Conservation (phyloP, 2,113 vertebrate genomes). For the Thinocorus orbignyianus region DNA sequence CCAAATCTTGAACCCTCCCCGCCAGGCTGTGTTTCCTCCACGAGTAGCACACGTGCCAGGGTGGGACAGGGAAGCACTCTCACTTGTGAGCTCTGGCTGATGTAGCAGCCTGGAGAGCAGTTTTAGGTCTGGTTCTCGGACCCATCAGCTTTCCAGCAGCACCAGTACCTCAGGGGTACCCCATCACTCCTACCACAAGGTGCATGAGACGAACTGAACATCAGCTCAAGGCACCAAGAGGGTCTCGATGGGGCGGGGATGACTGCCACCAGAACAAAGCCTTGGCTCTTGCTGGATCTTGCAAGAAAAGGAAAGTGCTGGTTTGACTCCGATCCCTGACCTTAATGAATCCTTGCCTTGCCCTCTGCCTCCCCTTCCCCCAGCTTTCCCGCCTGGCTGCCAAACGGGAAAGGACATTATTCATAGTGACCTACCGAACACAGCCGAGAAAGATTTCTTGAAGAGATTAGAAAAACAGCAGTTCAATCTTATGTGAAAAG, state of each 20-base stretch:
- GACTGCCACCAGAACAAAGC: background rate
- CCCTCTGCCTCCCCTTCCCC: background rate
- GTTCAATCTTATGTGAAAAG: background rate
- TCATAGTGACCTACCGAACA: background rate
- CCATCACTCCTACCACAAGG: background rate
- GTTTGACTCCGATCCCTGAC: background rate
- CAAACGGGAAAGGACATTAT: conserved; percentile 11
- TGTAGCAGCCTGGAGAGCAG: background rate
- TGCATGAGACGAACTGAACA: background rate
- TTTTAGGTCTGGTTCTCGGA: background rate
- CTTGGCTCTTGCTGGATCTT: background rate
- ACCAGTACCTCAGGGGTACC: background rate
- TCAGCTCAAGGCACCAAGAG: background rate
- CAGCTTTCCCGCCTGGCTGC: background rate
- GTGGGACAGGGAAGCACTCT: background rate
- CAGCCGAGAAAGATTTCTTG: background rate
- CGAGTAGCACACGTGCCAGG: fast-evolving
- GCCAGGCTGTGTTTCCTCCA: fast-evolving
- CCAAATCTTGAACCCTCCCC: background rate
- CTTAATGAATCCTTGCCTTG: background rate
- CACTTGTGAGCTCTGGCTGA: background rate
- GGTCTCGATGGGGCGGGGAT: background rate
- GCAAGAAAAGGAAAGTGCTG: background rate
- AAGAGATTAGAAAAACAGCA: background rate
- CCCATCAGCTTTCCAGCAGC: background rate